These are phyloP conservation scores for Halyomorpha halys DNA, from an alignment of 1,140 invertebrate species.

Conservation along the genomic window DNA sequence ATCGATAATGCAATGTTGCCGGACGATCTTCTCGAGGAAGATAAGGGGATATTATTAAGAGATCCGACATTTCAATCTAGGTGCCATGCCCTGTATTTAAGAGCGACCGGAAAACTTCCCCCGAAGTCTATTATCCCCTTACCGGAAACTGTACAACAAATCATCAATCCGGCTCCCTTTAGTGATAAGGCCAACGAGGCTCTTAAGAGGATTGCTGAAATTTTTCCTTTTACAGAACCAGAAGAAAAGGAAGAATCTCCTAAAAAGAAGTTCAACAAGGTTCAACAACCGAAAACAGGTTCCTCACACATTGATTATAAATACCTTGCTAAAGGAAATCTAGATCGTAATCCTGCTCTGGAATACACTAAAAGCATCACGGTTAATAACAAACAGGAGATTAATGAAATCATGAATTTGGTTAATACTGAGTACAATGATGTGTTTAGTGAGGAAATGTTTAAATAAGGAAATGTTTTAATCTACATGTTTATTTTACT, in stretches of 20 bases:
- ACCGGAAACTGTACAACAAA: neutral
- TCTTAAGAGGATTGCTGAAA: neutral
- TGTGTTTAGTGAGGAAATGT: neutral
- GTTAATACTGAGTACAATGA: neutral
- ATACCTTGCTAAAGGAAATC: too few species aligned
- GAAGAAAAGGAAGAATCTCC: neutral
- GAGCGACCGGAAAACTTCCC: slow-evolving; percentile 5
- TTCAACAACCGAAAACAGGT: too few species aligned
- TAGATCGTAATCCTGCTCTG: neutral
- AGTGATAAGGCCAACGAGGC: neutral
- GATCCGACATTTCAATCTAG: slow-evolving; percentile 15
- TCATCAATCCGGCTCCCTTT: neutral
- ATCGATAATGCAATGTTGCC: slow-evolving; percentile 11
- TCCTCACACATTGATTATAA: too few species aligned
- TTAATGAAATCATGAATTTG: neutral
- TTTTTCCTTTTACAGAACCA: neutral
- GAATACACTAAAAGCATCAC: neutral
- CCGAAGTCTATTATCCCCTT: neutral
- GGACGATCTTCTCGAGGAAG: slow-evolving; percentile 14
- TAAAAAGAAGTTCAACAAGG: neutral
- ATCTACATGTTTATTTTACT: neutral
- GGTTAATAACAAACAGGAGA: neutral
- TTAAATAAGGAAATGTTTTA: neutral
- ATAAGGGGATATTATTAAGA: slow-evolving; percentile 1
- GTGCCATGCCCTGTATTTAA: slow-evolving; percentile 5